Percentiles rank a stretch among this genome's conserved stretches.
Evolutionary conservation across 2,113 vertebrate species (phyloP).

Genomic region (Neopipo cinnamomea): DNA sequence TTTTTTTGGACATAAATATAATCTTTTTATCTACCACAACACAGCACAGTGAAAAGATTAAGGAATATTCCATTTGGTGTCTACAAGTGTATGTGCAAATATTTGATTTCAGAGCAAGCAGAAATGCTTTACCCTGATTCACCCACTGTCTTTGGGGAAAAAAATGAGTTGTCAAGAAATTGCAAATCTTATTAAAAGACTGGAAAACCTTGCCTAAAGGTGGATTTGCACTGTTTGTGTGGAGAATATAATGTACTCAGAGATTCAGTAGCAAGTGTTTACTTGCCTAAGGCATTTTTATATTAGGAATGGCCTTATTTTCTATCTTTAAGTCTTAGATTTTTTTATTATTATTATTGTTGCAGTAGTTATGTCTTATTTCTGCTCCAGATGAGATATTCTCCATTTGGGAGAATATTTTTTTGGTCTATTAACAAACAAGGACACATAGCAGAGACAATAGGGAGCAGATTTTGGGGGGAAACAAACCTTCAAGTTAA

Average conservation of each 20-base stretch:
- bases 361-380: not conserved
- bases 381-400: not conserved
- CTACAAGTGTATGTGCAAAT: not conserved
- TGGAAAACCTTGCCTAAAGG: constrained; percentile 31
- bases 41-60: not conserved
- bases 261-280: not conserved
- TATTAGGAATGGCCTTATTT: not conserved
- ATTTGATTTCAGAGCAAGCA: not conserved
- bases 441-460: not conserved
- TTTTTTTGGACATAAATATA: not conserved
- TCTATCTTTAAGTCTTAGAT: not conserved
- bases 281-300: constrained; percentile 3
- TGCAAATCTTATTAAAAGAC: constrained; percentile 10
- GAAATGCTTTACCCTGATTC: not conserved
- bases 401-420: not conserved
- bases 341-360: not conserved
- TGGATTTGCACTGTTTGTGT: not conserved
- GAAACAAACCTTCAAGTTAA: not conserved
- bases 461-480: not conserved
- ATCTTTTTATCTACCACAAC: not conserved
- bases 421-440: not conserved
- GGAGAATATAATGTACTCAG: not conserved
- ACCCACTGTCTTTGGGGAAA: not conserved
- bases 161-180: not conserved
- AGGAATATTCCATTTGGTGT: not conserved